Base-by-base conservation (phyloP, 2,888 invertebrate species). In the Noctuana brunneofusca region DNA sequence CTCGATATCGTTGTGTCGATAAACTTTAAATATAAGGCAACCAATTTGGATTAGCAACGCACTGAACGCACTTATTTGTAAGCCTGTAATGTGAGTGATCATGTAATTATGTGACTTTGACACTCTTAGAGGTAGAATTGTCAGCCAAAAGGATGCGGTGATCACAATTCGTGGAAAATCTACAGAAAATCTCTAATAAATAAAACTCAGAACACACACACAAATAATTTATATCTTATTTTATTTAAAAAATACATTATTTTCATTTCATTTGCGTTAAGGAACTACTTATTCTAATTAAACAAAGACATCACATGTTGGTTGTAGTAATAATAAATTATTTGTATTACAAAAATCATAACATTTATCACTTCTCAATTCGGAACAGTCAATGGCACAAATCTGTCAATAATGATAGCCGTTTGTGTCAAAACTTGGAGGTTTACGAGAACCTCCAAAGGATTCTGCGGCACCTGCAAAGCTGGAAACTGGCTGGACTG, bases 341-440 rank as follows among this genome's bases (percentile, higher is more conserved):
- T 22, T 32, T 30, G 14, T 32, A 14, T 35, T 49, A 30, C 8
- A 22, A 43, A 55, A 30, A 12, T 18, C 22, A 41, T 38, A 46
- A 49, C 30, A 3, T 27, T 20, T n/a, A 53, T 53, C 59, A 53
- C 59, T 59, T 46, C 9, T 12, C 43, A 48, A 14, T 9, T 35
- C 14, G 14, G 12, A 30, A 52, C 11, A 54, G 54, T 60, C 54
- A 46, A 54, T 60, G 60, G 60, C 64, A 66, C 49, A 54, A 12
- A 16, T 24, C 11, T 18, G 5, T 66, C 67, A 88, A 69, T 89
- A 89, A 75, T 89, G 81, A 68, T 91, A 90, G 30, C 90, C 90
- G 54, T 84, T 84, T 72, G 83, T 71, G 64, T 88, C 85, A 57
- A 85, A 91, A 59, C 76, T 86, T 0, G 89, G 86, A 9, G 87